Conservation (phyloP, 2,113 vertebrate genomes). For the Acrocephalus kingi region DNA sequence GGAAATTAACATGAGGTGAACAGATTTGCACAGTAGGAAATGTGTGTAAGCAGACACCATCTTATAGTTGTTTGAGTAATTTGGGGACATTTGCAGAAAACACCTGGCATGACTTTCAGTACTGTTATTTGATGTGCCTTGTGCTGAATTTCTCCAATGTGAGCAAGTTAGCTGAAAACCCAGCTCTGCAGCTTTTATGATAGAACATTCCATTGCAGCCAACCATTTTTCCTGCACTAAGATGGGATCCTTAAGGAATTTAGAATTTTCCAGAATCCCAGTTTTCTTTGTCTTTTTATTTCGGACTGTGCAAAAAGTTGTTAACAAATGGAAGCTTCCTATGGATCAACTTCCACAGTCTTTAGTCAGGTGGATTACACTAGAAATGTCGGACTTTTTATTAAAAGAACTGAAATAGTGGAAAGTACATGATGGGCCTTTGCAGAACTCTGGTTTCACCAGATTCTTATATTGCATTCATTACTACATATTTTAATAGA, state of each 20-base stretch:
- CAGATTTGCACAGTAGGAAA: slow-evolving; percentile 27
- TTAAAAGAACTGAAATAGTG: not conserved
- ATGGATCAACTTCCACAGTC: not conserved
- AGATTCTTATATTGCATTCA: not conserved
- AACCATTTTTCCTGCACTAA: not conserved
- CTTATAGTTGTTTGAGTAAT: not conserved
- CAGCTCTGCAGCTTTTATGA: not conserved
- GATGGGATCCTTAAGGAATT: not conserved
- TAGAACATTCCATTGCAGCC: not conserved
- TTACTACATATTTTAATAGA: not conserved
- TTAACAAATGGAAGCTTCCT: not conserved
- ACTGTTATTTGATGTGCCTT: not conserved
- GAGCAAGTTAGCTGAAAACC: not conserved
- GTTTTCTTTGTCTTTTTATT: not conserved
- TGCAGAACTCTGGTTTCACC: not conserved
- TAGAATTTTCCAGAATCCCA: not conserved
- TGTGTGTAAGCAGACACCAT: not conserved
- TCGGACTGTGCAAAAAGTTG: not conserved
- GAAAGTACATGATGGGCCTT: not conserved
- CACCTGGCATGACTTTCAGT: not conserved
- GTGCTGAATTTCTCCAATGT: not conserved
- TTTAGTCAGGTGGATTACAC: not conserved
- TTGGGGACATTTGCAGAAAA: not conserved
- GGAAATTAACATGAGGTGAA: not conserved
- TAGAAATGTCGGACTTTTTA: not conserved